phyloP scores from a whole-genome alignment of 2,888 invertebrate species.

The Gryllus longicercus region DNA sequence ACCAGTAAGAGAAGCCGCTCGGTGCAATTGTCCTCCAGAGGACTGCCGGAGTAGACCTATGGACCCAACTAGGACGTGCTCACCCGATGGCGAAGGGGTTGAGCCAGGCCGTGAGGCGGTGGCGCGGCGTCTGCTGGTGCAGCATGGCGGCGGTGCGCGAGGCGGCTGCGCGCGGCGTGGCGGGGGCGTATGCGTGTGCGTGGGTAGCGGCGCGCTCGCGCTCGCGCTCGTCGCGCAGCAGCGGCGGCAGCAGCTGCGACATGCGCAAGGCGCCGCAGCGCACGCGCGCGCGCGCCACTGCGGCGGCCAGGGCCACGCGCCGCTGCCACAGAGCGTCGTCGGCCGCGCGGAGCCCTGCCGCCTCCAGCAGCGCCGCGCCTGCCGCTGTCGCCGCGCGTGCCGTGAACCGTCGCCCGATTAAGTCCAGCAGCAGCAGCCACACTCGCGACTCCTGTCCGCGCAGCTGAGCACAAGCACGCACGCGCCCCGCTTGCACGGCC shows the following conservation, averaged over 20 bases:
- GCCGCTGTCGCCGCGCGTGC: conserved; percentile 38
- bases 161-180: conserved; percentile 71
- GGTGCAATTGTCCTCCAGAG: too few relatives aligned
- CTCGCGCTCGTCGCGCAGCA: conserved; percentile 64
- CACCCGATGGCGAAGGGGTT: conserved; percentile 70
- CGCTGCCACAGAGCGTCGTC: conserved; percentile 63
- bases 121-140: too few relatives aligned
- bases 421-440: conserved; percentile 68
- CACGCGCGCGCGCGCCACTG: conserved; percentile 71
- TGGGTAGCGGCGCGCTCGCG: conserved; percentile 46
- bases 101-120: conserved; percentile 72
- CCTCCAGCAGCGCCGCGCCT: conserved; percentile 36
- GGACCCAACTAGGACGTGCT: conserved; percentile 28
- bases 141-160: conserved; percentile 45
- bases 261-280: conserved; percentile 66
- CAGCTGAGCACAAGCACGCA: conserved; percentile 22
- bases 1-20: too few relatives aligned
- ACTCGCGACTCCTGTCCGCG: conserved; percentile 43
- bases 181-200: conserved; percentile 72
- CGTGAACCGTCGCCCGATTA: conserved; percentile 60
- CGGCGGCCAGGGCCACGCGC: conserved; percentile 69
- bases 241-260: conserved; percentile 65
- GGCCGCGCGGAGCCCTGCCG: conserved; percentile 46
- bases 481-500: background rate
- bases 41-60: too few relatives aligned